Conservation (phyloP, 2,888 invertebrate species). For the Noctua fimbriata region DNA sequence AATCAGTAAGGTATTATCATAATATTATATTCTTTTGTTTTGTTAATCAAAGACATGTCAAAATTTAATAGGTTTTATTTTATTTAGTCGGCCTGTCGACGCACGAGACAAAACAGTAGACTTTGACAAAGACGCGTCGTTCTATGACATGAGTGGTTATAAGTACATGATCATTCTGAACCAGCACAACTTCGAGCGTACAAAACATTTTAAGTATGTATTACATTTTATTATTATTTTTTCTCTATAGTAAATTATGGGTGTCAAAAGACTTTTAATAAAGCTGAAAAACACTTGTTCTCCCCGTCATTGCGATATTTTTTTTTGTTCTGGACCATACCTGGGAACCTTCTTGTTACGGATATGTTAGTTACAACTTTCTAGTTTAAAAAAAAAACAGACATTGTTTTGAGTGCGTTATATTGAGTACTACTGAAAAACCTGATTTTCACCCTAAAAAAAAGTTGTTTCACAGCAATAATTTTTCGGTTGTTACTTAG, state of each 20-base stretch:
- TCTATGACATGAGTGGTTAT: constrained; percentile 30
- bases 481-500: no score
- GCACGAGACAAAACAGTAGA: neutral
- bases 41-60: neutral
- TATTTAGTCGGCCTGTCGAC: neutral
- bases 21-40: no score
- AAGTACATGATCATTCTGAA: constrained; percentile 43
- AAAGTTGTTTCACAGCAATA: no score
- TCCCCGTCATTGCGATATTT: neutral
- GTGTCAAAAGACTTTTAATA: neutral
- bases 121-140: constrained; percentile 9
- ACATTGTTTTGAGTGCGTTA: no score
- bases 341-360: neutral
- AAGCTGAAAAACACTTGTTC: neutral
- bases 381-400: no score
- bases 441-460: no score
- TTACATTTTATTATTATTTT: neutral
- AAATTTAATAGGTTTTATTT: neutral
- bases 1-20: neutral
- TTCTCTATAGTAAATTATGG: no score
- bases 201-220: constrained; percentile 26
- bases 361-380: neutral
- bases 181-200: constrained; percentile 9
- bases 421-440: no score
- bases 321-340: neutral